Base-by-base conservation (phyloP, 64 coral and sea anemone species). In the Porites lutea region DNA sequence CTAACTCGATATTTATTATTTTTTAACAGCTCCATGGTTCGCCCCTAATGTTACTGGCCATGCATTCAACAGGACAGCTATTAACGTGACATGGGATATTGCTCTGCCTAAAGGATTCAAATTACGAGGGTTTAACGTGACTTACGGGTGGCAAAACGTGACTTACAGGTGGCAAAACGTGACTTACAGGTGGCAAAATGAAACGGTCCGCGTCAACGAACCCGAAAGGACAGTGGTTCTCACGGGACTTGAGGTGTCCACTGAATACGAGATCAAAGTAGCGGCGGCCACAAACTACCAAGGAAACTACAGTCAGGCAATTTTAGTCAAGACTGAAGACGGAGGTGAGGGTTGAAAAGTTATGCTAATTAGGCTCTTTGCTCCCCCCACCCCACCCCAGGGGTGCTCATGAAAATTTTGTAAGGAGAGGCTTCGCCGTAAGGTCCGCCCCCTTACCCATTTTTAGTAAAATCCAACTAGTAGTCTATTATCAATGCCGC, bases 201-300 rank as follows among this genome's bases (percentile, higher is more conserved):
- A 19, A 43, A 14, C 9, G 7, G 6, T 45, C 4, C 4, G 12
- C 10, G 57, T 60, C 20, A 12, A 3, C 12, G 13, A 0, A 13
- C 4, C 5, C 6, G 10, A 47, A 43, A 80, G 6, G 3, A 14
- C 8, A 9, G 12, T 3, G 62, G 12, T 5, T 61, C 10, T 92
- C 4, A 2, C 44, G 3, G 22, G 43, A 12, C 81, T 92, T 9
- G 10, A 63, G 2, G 47, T 55, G 5, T 73, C 46, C 13, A 86
- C 79, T 8, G 44, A 16, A 21, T 92, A 92, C 51, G 90, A 92
- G 22, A 85, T 92, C 10, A 75, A 52, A 7, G 18, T 92, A 13
- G 79, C 90, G 6, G 90, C 79, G 16, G 16, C 20, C 9, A 86
- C 90, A 5, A 78, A 58, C 15, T 43, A 70, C 5, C 74, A 18